Base-by-base conservation (phyloP, 2,113 vertebrate genomes). In the Pycnonotus jocosus region DNA sequence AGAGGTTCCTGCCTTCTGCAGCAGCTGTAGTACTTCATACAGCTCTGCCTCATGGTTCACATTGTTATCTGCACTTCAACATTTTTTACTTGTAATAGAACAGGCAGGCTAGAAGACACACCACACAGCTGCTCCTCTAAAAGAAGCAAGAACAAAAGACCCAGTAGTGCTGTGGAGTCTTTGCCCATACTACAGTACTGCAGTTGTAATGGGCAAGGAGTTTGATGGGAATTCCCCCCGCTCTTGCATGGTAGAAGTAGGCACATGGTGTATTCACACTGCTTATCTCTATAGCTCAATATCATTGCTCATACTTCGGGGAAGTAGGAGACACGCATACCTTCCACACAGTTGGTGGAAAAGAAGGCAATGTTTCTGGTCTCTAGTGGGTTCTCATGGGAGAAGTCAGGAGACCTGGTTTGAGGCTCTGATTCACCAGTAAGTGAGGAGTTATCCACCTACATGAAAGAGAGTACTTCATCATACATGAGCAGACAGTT, bases 381-480 rank as follows among this genome's bases (percentile, higher is more conserved):
- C 93, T 98, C 98, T 90, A 98, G 91, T 0, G 98, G 98, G 79
- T 98, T 98, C 61, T 98, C 98, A 16, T 98, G 97, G 45, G 98
- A 98, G 94, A 98, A 98, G 62, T 98, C 98, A 9, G 98, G 98
- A 93, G 98, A 98, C 45, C 98, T 96, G 25, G 98, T 98, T 72
- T 98, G 98, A 71, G 98, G 98, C 30, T 98, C 98, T 2, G 98
- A 98, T 93, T 98, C 98, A 48, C 98, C 98, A 20, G 98, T 98
- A 92, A 99, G 98, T 8, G 99, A 99, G 16, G 99, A 99, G 96
- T 99, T 99, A 85, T 99, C 99, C 97, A 99, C 99, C 99, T 99
- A 93, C 35, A 45, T 0, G 1, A 3, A 62, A 92, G 25, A 28
- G 37, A 51, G 44, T 14, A 44, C 27, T 90, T 44, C 37, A 33